A percentile compares a stretch with the other conserved stretches of the same genome.
These are phyloP conservation scores for Anodontia alba DNA, from an alignment of 2,888 invertebrate species.

Conservation along the genomic window DNA sequence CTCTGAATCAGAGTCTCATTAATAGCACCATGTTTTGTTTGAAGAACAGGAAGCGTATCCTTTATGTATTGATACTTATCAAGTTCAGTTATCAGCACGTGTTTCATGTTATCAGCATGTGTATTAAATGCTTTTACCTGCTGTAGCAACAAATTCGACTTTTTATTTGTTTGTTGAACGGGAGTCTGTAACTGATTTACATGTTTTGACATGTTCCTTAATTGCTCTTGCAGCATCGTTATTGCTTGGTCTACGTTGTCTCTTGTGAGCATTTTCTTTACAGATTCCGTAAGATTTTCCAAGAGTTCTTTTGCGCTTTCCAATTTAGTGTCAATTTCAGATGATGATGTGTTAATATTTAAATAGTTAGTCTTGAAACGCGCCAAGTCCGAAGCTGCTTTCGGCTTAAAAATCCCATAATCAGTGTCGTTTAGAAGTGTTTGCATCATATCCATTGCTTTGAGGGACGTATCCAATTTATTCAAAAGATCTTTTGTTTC, in stretches of 20 bases:
- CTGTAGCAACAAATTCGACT: neutral
- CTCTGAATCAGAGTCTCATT: slow-evolving; percentile 33
- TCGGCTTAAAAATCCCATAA: neutral
- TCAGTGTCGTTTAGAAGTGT: neutral
- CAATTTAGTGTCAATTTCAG: neutral
- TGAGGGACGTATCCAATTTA: slow-evolving; percentile 26
- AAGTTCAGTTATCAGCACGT: slow-evolving; percentile 36
- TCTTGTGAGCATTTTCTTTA: slow-evolving; percentile 25
- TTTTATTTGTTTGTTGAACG: neutral
- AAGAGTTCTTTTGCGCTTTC: neutral
- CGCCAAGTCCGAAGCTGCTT: neutral
- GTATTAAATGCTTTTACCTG: neutral
- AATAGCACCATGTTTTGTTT: slow-evolving; percentile 27
- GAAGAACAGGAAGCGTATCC: slow-evolving; percentile 27
- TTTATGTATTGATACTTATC: slow-evolving; percentile 45
- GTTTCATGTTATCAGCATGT: slow-evolving; percentile 10
- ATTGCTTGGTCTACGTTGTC: slow-evolving; percentile 13
- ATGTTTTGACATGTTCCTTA: neutral
- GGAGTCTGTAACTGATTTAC: slow-evolving; percentile 12
- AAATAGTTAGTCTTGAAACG: neutral
- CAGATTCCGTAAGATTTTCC: neutral
- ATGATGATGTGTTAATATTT: neutral
- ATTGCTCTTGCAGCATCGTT: neutral
- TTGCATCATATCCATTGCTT: neutral
- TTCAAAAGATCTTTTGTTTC: slow-evolving; percentile 20